These are phyloP conservation scores for Phoebastria nigripes DNA, from an alignment of 2,797 vertebrate genomes.

Conservation along the genomic window DNA sequence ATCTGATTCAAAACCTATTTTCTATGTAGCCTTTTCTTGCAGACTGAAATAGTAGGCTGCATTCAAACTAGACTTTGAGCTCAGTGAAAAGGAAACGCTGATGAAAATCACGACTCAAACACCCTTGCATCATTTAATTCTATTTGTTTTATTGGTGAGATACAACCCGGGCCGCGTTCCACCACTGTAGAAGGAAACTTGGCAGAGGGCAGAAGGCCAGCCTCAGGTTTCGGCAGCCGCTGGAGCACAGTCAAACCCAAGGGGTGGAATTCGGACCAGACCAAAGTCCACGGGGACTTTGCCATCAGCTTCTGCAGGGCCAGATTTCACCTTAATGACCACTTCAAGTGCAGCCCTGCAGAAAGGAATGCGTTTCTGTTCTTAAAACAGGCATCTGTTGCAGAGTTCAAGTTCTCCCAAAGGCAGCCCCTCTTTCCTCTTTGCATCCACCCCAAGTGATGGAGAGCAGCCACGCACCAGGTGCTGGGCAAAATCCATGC, in stretches of 20 bases:
- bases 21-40: constrained; percentile 56
- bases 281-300: not conserved
- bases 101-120: constrained; percentile 64
- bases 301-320: not conserved
- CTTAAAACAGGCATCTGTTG: not conserved
- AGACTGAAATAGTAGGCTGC: constrained; percentile 64
- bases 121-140: constrained; percentile 45
- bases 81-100: constrained; percentile 59
- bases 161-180: not conserved
- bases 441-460: not conserved
- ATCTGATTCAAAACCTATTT: constrained; percentile 77
- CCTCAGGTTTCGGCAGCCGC: not conserved
- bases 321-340: not conserved
- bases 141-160: constrained; percentile 42
- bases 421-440: not conserved
- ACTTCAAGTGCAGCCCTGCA: not conserved
- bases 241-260: not conserved
- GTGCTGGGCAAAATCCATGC: not conserved
- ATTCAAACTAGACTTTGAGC: constrained; percentile 58
- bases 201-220: not conserved
- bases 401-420: not conserved
- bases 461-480: not conserved
- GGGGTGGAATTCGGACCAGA: not conserved
- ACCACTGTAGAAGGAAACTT: not conserved
- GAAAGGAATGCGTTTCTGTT: not conserved